Base-by-base conservation (phyloP, 1,140 invertebrate species). In the Zaprionus inermis region DNA sequence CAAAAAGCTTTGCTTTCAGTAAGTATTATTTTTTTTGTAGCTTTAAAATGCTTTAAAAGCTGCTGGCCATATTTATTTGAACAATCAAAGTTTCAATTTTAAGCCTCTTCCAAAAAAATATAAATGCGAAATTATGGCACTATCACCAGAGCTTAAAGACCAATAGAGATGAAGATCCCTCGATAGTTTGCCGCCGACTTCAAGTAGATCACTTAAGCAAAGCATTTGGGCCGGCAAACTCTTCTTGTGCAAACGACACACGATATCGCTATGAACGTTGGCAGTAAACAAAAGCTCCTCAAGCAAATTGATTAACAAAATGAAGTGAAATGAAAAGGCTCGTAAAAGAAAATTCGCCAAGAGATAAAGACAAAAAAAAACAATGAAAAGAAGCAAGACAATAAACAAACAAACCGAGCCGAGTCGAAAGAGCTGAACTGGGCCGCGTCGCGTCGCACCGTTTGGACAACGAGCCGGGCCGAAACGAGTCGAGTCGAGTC, bases 241-340 rank as follows among this genome's bases (percentile, higher is more conserved):
- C 20, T 38, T 58, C 30, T 67, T 59, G 51, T 38, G 51, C 32
- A 14, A 30, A n/a, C 22, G 28, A 16, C 34, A 36, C 24, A 24
- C 24, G 66, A n/a, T 14, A 28, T 49, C 57, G 41, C 18, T 32
- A 34, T 60, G 20, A 2, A 22, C 20, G 46, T 9, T 4, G 61
- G 61, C 52, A 28, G 63, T 65, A 65, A 65, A 65, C 38, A 56
- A 56, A 71, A 36, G 44, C 69, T 49, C 10, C 61, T 41, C 24
- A 52, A 32, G 38, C 69, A 72, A 82, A 85, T 84, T 84, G 81
- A 84, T 84, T 84, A 84, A 85, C 81, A 78, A 81, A 81, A 81
- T 82, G 68, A 81, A 81, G 60, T 81, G 74, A 70, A 84, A 78
- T 80, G 78, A 85, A 85, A 84, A 59, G 81, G 59, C 67, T 83